Evolutionary conservation across 1,140 invertebrate species (phyloP), one percentile per base, ranked within the genome.

Genomic region (Nephotettix cincticeps): DNA sequence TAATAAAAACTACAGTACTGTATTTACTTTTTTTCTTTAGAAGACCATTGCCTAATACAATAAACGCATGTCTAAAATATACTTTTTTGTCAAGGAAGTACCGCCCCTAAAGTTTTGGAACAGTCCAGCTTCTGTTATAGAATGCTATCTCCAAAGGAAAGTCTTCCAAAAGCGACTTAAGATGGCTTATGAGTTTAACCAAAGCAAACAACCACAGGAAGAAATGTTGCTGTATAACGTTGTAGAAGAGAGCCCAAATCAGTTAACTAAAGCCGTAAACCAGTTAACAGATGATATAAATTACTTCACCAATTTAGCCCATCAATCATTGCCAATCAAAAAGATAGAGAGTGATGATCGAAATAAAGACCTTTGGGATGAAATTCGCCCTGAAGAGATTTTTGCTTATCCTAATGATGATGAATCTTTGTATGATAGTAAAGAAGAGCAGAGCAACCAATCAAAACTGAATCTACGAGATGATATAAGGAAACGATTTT

Each of bases 51-150:
- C 3, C 21, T n/a, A 11, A 27, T 28, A 19, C 6, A 29, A 17
- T 30, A 63, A 11, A 3, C 13, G 28, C 58, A 4, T 63, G 3
- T 6, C 9, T n/a, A 19, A 32, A n/a, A 3, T 21, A 65, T 32
- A 6, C n/a, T 6, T 28, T 21, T 1, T 65, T 28, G 29, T 65
- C n/a, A 28, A 65, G 61, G 27, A 28, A n/a, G 14, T 65, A 32
- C 61, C 61, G 1, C 23, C 61, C 11, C 17, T 65, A 4, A 65
- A 65, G 29, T 65, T 65, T 32, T 65, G 61, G 61, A 32, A 29
- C 17, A 65, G 61, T 19, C 29, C 61, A 9, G n/a, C n/a, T n/a
- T 19, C 28, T 21, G 61, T 32, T 1, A 32, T 65, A 1, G 61
- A 65, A 65, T n/a, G 2, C 4, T 65, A 65, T n/a, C 28, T 65